Base-by-base conservation (phyloP, 2,888 invertebrate species). In the Leptarthrus brevirostris region DNA sequence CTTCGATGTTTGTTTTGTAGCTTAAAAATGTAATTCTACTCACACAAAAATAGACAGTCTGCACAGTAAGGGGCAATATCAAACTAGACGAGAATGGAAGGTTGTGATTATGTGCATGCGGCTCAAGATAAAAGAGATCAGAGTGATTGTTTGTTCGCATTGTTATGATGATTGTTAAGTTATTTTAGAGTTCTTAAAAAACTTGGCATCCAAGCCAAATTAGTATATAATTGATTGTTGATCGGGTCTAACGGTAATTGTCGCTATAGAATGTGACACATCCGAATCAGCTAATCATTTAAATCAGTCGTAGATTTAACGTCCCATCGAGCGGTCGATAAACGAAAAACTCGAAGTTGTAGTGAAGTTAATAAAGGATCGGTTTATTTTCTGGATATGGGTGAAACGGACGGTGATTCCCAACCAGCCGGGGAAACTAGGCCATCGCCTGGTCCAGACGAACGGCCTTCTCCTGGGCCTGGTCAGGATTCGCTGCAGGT, bases 301-400 rank as follows among this genome's bases (percentile, higher is more conserved):
- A 77, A 80, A 80, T 81, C 82, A 85, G 85, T 85, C 83, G 82
- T 81, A 82, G 81, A 81, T 83, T 79, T 81, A 82, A 83, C 82
- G 82, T 83, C 81, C 81, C 80, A 81, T 80, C 83, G 84, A 82
- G 81, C 83, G 83, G 84, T 82, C 83, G 83, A 80, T 79, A 81
- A 77, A 80, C 81, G 80, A 79, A 69, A 47, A 56, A 64, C 78
- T 80, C 74, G 73, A 78, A 80, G 77, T 76, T 61, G 49, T 79
- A 75, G 79, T 78, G 80, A 78, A 22, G 22, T 22, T 44, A 24
- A 64, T 77, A 77, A 58, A 77, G 75, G 61, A 78, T 73, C 73
- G 52, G 30, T 76, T 40, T 49, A 76, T 69, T 79, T 74, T 58
- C 10, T 34, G 34, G 52, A 74, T 77, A 84, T 84, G 84, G 84